Conservation (phyloP, 2,888 invertebrate species). For the Drosophila melanosoma region DNA sequence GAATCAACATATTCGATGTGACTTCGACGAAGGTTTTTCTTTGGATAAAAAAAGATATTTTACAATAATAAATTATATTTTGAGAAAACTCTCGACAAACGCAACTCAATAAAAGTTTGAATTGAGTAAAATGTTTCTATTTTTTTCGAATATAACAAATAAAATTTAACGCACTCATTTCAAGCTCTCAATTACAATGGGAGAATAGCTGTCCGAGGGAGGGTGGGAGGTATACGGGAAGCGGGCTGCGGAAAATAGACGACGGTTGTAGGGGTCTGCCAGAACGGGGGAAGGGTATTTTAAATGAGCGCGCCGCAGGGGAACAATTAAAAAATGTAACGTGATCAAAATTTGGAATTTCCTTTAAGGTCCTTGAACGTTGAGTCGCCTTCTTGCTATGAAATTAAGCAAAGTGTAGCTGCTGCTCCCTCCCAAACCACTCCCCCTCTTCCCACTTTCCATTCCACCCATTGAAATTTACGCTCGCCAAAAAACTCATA, state of each 20-base stretch:
- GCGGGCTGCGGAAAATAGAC: not conserved
- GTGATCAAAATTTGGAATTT: conserved; percentile 81
- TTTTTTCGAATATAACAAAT: conserved; percentile 48
- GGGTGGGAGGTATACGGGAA: not conserved
- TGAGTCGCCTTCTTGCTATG: conserved; percentile 55
- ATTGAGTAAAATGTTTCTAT: conserved; percentile 43
- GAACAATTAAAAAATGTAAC: conserved; percentile 81
- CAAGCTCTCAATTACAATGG: conserved; percentile 69
- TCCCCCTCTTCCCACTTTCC: rapidly evolving
- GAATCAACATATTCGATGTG: not conserved
- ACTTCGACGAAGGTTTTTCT: not conserved
- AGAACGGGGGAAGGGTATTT: conserved; percentile 20
- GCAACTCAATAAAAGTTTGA: conserved; percentile 71
- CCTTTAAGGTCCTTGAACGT: conserved; percentile 71
- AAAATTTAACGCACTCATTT: conserved; percentile 50
- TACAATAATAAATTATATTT: conserved; percentile 39
- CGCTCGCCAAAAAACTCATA: conserved; percentile 60
- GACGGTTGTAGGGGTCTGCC: not conserved
- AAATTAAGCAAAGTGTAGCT: conserved; percentile 73
- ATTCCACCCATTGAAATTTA: conserved; percentile 9
- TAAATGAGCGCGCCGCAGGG: conserved; percentile 78
- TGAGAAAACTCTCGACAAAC: conserved; percentile 29
- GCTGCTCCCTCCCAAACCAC: not conserved
- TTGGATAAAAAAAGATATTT: not conserved
- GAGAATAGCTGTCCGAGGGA: not conserved